Conservation (phyloP, 1,140 invertebrate species). For the Pogonomyrmex barbatus region DNA sequence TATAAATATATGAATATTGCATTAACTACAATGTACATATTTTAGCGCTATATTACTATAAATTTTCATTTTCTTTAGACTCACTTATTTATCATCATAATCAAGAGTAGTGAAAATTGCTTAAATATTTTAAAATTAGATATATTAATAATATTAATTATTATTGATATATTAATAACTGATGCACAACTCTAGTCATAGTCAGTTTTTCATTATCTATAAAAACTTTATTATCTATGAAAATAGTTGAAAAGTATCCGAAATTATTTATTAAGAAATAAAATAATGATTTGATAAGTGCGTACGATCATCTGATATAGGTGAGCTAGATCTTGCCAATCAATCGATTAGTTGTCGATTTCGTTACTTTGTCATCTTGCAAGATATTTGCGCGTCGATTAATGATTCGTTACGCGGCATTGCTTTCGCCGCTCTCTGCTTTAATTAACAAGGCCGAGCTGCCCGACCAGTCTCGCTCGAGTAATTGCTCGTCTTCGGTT, state of each 20-base stretch:
- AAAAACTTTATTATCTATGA: not conserved
- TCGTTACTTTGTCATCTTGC: constrained; percentile 41
- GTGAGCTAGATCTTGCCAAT: constrained; percentile 8
- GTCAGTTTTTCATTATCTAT: not conserved
- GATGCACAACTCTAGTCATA: not conserved
- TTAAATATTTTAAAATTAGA: not conserved
- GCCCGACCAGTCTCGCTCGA: constrained; percentile 33
- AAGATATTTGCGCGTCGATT: constrained; percentile 4
- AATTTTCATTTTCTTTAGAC: not conserved
- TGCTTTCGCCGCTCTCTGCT: constrained; percentile 35
- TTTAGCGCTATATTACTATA: not conserved
- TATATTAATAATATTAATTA: too few species aligned
- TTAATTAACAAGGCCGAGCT: constrained; percentile 56
- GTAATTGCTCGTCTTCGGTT: constrained; percentile 69
- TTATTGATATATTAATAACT: not conserved
- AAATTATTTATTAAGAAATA: not conserved
- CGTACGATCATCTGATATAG: not conserved
- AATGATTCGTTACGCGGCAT: constrained; percentile 23
- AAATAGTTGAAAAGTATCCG: not conserved
- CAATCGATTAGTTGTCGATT: constrained; percentile 17
- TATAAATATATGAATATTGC: not conserved
- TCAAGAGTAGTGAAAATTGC: not conserved
- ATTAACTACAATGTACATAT: not conserved
- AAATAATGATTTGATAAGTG: not conserved
- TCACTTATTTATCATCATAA: not conserved